Base-by-base conservation (phyloP, 1,140 invertebrate species). In the Achroia grisella region DNA sequence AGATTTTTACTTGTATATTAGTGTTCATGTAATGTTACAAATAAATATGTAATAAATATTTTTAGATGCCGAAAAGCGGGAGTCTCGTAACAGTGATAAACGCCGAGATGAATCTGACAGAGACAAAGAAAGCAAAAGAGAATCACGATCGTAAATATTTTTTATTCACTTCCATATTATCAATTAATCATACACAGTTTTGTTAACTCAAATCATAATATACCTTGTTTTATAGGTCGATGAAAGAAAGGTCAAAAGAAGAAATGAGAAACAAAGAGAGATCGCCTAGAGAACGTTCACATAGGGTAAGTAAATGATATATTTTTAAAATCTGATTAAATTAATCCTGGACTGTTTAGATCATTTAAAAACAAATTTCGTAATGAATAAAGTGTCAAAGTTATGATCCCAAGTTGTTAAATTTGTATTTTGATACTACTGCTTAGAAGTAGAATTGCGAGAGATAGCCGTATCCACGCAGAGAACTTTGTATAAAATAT, bases 231-330 rank as follows among this genome's bases (percentile, higher is more conserved):
- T 52, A 33, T 35, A 81, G 73, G 46, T 53, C 70, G n/a, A 40
- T 59, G 2, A 84, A 81, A 56, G 80, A 84, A 27, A 62, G 75
- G 47, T 55, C 9, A 12, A 84, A 81, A 56, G 80, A 84, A 52
- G 80, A 84, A 37, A 33, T 64, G 17, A 63, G 74, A 64, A 72
- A 39, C 44, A 84, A 81, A 59, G 77, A 81, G 1, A 68, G 68
- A 51, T 81, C 80, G 5, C 80, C 80, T 0, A 69, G 76, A 57
- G 77, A 84, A 49, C 56, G 80, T 49, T 71, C 71, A 36, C 80
- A 81, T 44, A 74, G 75, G 70, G 77, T 79, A 56, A 77, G 61
- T 59, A 17, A 2, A 37, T 37, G 3, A 31, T 13, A 23, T 17
- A 46, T 39, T 35, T 31, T 12, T n/a, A n/a, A n/a, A n/a, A n/a